Percentiles rank a stretch among this genome's conserved stretches.
Evolutionary conservation across 2,797 vertebrate genomes (phyloP).

Genomic region (Danionella dracula): DNA sequence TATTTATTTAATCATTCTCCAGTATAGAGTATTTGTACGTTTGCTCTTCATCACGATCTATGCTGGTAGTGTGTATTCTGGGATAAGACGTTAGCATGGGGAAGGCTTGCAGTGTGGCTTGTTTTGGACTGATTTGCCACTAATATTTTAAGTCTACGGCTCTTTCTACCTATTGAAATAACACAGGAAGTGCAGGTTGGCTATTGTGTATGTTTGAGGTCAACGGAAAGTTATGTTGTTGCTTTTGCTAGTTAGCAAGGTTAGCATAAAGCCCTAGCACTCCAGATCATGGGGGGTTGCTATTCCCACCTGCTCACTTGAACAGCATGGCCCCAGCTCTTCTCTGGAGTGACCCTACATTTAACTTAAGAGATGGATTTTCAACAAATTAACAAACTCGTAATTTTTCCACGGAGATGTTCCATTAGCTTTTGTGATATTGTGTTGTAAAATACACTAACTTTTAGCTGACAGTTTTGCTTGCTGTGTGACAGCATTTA

Average conservation of each 20-base stretch:
- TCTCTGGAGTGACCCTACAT: conserved; percentile 1
- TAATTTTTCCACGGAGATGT: too few species aligned
- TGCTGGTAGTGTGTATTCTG: not conserved
- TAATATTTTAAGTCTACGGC: not conserved
- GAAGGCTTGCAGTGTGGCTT: conserved; percentile 6
- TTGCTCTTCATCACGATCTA: not conserved
- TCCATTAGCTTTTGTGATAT: too few species aligned
- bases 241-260: not conserved
- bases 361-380: too few species aligned
- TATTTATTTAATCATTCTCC: not conserved
- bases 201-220: not conserved
- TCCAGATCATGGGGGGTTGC: not conserved
- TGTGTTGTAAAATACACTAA: too few species aligned
- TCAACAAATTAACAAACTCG: too few species aligned
- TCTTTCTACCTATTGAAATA: not conserved
- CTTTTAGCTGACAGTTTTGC: too few species aligned
- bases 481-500: too few species aligned
- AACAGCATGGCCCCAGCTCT: not conserved
- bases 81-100: conserved; percentile 22
- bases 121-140: not conserved
- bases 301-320: not conserved
- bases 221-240: not conserved
- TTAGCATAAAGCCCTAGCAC: not conserved
- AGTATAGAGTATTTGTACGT: too few species aligned
- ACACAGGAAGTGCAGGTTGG: not conserved